phyloP scores from a whole-genome alignment of 2,113 vertebrate species.

The Oxygymnocypris stewartii region DNA sequence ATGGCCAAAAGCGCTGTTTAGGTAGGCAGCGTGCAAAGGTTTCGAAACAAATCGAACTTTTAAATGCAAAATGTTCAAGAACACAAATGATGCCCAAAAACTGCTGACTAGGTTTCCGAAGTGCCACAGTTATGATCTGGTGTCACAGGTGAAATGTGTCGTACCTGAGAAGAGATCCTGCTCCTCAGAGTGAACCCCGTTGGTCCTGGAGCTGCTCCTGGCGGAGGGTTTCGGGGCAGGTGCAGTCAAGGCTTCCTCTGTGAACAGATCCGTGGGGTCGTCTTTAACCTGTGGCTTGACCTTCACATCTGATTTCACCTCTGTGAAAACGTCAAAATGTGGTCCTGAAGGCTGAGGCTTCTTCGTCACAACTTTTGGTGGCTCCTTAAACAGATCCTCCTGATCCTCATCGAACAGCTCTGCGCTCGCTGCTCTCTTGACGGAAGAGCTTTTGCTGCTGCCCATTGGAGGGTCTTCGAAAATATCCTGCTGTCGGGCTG shows the following conservation, averaged over 20 bases:
- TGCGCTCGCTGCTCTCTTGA: conserved; percentile 19
- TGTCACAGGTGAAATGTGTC: background rate
- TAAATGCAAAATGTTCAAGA: background rate
- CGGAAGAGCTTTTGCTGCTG: background rate
- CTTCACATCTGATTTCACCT: conserved; percentile 60
- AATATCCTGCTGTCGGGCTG: conserved; percentile 23
- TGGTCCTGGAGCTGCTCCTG: conserved; percentile 77
- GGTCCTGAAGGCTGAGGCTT: conserved; percentile 30
- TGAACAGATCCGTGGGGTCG: conserved; percentile 64
- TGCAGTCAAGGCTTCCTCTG: conserved; percentile 58
- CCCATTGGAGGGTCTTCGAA: conserved; percentile 36
- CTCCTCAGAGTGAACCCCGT: conserved; percentile 83
- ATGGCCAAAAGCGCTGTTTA: background rate
- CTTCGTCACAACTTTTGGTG: conserved; percentile 1
- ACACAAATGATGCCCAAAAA: background rate
- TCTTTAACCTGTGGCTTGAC: conserved; percentile 50
- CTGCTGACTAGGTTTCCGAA: background rate
- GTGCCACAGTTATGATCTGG: background rate
- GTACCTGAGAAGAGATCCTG: conserved; percentile 89
- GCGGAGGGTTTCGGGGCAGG: conserved; percentile 37
- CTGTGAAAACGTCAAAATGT: conserved; percentile 35
- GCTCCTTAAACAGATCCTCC: conserved; percentile 44
- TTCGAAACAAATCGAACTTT: background rate
- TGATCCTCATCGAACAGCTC: conserved; percentile 50
- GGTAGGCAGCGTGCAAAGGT: background rate